Conservation (phyloP, 2,797 vertebrate species). For the Glossophaga mutica region DNA sequence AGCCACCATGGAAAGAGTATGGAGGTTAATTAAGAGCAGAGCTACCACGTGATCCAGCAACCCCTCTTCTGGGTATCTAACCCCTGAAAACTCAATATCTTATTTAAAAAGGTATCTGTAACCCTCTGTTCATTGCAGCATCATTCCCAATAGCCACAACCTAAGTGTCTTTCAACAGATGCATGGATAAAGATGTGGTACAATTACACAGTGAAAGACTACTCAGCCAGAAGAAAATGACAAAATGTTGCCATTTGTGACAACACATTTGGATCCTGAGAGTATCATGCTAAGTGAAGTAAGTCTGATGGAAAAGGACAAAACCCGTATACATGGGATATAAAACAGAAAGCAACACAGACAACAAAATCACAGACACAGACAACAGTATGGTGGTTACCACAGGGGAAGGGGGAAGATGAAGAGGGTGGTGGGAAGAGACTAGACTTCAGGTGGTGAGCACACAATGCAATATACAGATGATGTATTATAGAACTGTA, state of each 20-base stretch:
- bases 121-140: neutral
- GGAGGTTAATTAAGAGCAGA: neutral
- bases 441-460: neutral
- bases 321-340: neutral
- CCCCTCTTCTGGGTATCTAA: neutral
- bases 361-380: neutral
- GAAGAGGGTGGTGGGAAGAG: neutral
- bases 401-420: neutral
- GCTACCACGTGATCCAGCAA: neutral
- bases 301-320: neutral
- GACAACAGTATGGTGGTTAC: neutral
- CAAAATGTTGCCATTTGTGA: neutral
- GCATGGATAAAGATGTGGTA: neutral
- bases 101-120: neutral
- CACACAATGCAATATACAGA: neutral
- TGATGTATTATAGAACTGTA: neutral
- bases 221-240: neutral
- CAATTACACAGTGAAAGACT: neutral
- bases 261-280: neutral
- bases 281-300: neutral
- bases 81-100: too few species aligned
- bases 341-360: neutral
- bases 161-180: neutral
- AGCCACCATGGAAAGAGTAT: neutral
- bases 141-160: neutral